Base-by-base conservation (phyloP, 1,140 invertebrate genomes). In the Anadara kagoshimensis region DNA sequence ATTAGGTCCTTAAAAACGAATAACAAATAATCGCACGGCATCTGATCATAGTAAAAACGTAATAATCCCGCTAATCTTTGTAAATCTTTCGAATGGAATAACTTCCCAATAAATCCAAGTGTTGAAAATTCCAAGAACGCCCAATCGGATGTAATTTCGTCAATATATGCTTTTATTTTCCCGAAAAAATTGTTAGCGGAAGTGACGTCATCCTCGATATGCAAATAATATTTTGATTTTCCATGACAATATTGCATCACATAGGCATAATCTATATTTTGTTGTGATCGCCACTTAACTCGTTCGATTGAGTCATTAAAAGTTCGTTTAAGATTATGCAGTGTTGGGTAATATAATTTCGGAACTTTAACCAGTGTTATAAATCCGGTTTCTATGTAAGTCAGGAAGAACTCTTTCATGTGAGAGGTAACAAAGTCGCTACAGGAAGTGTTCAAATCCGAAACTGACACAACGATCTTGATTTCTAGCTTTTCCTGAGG, bases 91-190 rank as follows among this genome's bases (percentile, higher is more conserved):
- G 85, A 85, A 24, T 82, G 74, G 36, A 85, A 84, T 54, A 89
- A 62, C 76, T 89, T 88, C 10, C 87, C 88, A 47, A 88, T 88
- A 61, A 83, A 87, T 12, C 86, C 81, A 51, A 88, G 80, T 43
- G 78, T 78, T 16, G 86, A 78, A 73, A 87, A 87, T 75, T 88
- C 85, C 20, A 88, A 76, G 36, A 79, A 75, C 8, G 82, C 69
- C 87, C 87, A 88, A 14, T 79, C 47, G 22, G 72, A 49, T 24
- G 62, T 54, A 26, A 84, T 78, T 3, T 80, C 63, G 0, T 64
- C 29, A 16, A 88, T 78, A 73, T 81, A 87, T 26, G 83, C 72
- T 10, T 80, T 76, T 26, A 87, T 83, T n/a, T 78, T 77, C 5
- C 78, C 66, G 26, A 84, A 71, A 70, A 84, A 88, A 24, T 80